phyloP scores from a whole-genome alignment of 2,888 invertebrate genomes.

The Himalopsyche japonica region DNA sequence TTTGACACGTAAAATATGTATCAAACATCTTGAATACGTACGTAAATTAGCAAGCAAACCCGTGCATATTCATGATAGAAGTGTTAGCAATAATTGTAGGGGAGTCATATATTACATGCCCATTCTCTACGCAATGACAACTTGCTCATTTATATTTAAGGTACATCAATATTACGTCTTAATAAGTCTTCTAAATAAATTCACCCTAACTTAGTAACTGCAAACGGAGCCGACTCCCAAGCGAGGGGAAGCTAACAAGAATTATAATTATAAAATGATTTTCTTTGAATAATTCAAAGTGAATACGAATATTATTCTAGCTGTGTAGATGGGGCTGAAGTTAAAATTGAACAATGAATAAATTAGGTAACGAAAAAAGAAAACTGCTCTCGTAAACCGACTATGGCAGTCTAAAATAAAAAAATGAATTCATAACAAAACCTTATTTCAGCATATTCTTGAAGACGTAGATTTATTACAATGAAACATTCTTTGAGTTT shows the following conservation, averaged over 20 bases:
- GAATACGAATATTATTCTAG: neutral
- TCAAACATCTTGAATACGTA: too few species aligned
- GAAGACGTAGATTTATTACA: too few species aligned
- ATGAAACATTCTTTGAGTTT: too few species aligned
- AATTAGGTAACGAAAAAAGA: neutral
- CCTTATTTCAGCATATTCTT: too few species aligned
- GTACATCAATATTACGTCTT: neutral
- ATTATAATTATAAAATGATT: neutral
- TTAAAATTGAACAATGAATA: neutral
- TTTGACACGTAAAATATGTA: too few species aligned
- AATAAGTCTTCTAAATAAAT: neutral
- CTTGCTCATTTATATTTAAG: neutral
- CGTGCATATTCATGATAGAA: neutral
- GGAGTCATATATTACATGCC: neutral
- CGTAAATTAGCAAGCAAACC: too few species aligned
- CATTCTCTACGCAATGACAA: neutral
- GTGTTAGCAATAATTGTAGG: neutral
- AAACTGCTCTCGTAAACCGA: too few species aligned
- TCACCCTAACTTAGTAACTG: neutral
- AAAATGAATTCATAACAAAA: too few species aligned
- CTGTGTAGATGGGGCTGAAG: neutral
- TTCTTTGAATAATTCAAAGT: neutral
- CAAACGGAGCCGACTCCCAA: neutral
- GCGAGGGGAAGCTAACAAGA: neutral
- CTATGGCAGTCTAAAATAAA: too few species aligned